Base-by-base conservation (phyloP, 2,888 invertebrate genomes). In the Oscheius sp. region DNA sequence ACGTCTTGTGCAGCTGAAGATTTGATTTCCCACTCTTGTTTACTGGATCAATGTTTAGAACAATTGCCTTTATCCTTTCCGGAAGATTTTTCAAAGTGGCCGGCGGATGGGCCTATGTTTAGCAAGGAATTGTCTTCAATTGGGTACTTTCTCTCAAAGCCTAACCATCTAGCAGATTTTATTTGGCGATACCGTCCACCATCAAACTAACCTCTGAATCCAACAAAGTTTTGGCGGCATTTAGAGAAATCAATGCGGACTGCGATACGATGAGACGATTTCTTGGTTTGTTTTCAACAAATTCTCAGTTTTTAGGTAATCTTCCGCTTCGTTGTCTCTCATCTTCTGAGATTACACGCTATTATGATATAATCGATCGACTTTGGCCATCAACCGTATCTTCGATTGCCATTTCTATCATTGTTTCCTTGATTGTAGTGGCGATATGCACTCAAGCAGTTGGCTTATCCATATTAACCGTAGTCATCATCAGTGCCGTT, bases 351-450 rank as follows among this genome's bases (percentile, higher is more conserved):
- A 66, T 76, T 14, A 70, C 73, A 17, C 41, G 71, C 14, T 76
- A 73, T 49, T 74, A 74, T 33, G 76, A 76, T 38, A 72, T 74
- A 30, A 67, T 74, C 2, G 45, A 63, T 5, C n/a, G 38, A 2
- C 67, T 67, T 49, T 65, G 75, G 33, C 64, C 71, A 2, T 74
- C 76, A 1, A 76, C 70, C n/a, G 61, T 72, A 22, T 66, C 66
- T 0, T 76, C 76, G 1, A 71, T 76, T 2, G 54, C 28, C 14
- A 70, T 80, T 24, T 80, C 79, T n/a, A 41, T 83, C 8, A 63
- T 67, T 30, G 70, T 82, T 17, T 82, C 80, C 32, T 70, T 83
- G 9, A 4, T 77, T 24, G 82, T 83, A 6, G 82, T 83, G 1
- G 56, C 77, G 44, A 47, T 74, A 8, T 81, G 78, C 50, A 74